These are phyloP conservation scores for Centropus bengalensis DNA, from an alignment of 2,113 vertebrate species.

Conservation along the genomic window DNA sequence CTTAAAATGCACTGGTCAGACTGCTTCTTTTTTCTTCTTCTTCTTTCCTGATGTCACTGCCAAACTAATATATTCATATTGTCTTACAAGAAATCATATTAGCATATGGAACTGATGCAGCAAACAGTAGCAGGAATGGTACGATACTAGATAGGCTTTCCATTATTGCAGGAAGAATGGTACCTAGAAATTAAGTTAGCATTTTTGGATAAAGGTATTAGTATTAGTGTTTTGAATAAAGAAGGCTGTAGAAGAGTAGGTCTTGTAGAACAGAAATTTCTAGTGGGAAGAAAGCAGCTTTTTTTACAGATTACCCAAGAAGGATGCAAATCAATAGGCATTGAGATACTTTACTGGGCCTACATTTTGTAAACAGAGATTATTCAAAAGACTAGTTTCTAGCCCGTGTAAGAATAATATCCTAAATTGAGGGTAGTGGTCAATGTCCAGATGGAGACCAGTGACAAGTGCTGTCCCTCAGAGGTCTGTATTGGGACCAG, in stretches of 20 bases:
- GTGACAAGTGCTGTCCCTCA: not conserved
- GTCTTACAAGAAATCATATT: conserved; percentile 23
- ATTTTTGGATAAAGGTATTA: conserved; percentile 13
- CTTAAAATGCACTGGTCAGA: not conserved
- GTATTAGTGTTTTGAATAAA: not conserved
- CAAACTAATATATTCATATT: not conserved
- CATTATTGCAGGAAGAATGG: not conserved
- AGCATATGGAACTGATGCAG: not conserved
- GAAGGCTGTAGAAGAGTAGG: not conserved
- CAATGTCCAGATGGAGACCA: not conserved
- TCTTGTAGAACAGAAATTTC: not conserved
- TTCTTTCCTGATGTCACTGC: not conserved
- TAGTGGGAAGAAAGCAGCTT: not conserved
- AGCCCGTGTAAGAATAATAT: not conserved
- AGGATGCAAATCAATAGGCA: not conserved
- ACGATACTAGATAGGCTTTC: not conserved
- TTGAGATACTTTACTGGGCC: not conserved
- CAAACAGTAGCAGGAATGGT: not conserved
- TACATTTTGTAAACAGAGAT: not conserved
- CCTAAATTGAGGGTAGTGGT: not conserved
- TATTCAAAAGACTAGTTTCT: not conserved
- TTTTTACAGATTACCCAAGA: not conserved
- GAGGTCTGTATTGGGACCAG: not conserved
- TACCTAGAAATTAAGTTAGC: not conserved
- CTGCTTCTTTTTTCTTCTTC: not conserved